Evolutionary conservation across 2,797 vertebrate genomes (phyloP).

Genomic region (Argyrosomus regius): DNA sequence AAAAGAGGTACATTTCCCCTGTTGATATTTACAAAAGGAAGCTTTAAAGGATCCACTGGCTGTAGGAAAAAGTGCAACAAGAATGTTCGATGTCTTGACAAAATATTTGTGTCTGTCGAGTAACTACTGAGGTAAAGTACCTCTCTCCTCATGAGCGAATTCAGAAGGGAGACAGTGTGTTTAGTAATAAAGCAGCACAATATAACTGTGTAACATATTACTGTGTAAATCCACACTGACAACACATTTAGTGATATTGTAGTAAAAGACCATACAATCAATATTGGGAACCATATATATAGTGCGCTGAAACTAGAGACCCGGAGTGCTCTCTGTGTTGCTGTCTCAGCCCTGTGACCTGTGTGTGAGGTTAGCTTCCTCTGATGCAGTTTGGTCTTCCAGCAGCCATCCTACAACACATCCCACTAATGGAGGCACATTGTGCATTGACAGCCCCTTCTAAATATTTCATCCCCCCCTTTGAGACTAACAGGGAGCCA

Average conservation of each 20-base stretch:
- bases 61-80: not conserved
- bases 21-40: not conserved
- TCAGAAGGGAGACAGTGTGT: too few species aligned
- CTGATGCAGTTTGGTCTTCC: conserved; percentile 30
- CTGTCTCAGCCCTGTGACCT: conserved; percentile 30
- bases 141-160: too few species aligned
- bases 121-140: too few species aligned
- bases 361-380: conserved; percentile 28
- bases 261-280: too few species aligned
- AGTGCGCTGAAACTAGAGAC: too few species aligned
- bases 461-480: conserved; percentile 79
- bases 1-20: not conserved
- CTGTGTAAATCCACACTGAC: not conserved
- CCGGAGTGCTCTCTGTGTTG: conserved; percentile 6
- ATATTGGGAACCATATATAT: too few species aligned
- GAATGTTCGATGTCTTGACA: not conserved
- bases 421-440: conserved; percentile 71
- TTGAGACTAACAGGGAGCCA: conserved; percentile 46
- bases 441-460: conserved; percentile 58
- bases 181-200: not conserved
- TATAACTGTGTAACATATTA: not conserved
- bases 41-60: not conserved
- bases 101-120: too few species aligned
- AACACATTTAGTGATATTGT: not conserved
- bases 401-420: conserved; percentile 45